phyloP scores from a whole-genome alignment of 2,113 vertebrate genomes.

The Catharus minimus region DNA sequence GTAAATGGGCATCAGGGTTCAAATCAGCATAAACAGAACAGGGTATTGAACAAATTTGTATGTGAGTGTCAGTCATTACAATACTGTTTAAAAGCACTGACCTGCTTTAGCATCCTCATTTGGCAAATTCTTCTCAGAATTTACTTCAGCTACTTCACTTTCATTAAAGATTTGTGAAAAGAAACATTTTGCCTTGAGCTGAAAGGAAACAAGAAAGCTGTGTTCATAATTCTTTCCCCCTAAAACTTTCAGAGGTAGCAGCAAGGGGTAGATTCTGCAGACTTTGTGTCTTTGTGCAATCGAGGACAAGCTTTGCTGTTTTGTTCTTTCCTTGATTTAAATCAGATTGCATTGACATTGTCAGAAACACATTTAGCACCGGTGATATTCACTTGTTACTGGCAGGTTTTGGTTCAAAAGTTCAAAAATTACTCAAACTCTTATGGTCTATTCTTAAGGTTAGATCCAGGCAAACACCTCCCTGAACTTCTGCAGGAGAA shows the following conservation, averaged over 20 bases:
- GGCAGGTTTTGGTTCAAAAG: neutral
- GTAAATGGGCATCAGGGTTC: neutral
- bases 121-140: neutral
- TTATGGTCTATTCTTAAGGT: neutral
- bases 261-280: neutral
- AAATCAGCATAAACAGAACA: neutral
- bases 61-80: neutral
- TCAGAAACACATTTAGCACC: neutral
- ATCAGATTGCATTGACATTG: neutral
- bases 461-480: neutral
- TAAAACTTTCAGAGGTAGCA: neutral
- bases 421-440: neutral
- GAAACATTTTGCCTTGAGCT: neutral
- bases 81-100: neutral
- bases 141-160: neutral
- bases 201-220: neutral
- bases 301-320: neutral
- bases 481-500: neutral
- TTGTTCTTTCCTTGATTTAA: neutral
- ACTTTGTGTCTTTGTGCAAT: neutral
- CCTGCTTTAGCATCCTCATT: neutral
- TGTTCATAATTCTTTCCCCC: neutral
- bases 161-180: neutral
- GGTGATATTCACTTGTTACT: neutral
- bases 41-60: neutral